Evolutionary conservation across 2,797 vertebrate genomes (phyloP).

Genomic region (Danio tinwini): DNA sequence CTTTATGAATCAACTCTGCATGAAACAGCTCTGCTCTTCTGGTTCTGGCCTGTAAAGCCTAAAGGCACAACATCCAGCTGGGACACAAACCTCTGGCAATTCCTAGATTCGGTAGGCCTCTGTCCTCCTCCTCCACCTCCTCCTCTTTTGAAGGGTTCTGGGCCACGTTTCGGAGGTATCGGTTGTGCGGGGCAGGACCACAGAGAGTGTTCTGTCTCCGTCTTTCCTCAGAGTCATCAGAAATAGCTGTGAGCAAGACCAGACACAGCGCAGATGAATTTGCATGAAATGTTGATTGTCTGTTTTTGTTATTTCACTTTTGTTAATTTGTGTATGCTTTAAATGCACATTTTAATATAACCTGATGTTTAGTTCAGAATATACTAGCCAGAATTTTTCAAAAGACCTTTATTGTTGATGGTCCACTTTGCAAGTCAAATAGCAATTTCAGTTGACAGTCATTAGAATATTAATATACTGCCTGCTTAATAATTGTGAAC

Average conservation of each 20-base stretch:
- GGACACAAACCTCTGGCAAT: slow-evolving; percentile 82
- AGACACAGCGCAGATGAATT: neutral
- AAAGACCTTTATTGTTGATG: too few species aligned
- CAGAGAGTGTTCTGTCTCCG: slow-evolving; percentile 84
- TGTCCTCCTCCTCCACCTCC: slow-evolving; percentile 85
- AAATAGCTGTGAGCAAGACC: slow-evolving; percentile 76
- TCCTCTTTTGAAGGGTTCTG: slow-evolving; percentile 78
- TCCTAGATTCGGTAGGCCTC: slow-evolving; percentile 69
- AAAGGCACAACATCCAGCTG: slow-evolving; percentile 5
- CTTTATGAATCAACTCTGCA: slow-evolving; percentile 11
- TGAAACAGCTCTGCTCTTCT: slow-evolving; percentile 1
- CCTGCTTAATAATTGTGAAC: too few species aligned
- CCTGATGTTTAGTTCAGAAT: neutral
- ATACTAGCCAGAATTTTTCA: neutral
- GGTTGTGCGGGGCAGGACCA: slow-evolving; percentile 70
- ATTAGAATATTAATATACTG: too few species aligned
- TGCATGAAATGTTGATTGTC: neutral
- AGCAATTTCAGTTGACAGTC: too few species aligned
- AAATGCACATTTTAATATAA: neutral
- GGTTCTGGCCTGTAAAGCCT: neutral
- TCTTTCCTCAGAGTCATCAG: slow-evolving; percentile 82
- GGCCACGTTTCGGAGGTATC: slow-evolving; percentile 76
- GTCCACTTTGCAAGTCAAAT: too few species aligned
- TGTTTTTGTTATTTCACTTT: neutral
- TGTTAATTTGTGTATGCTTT: neutral